These are phyloP conservation scores for Stylophora pistillata DNA, from an alignment of 64 coral and sea anemone genomes.

Conservation along the genomic window DNA sequence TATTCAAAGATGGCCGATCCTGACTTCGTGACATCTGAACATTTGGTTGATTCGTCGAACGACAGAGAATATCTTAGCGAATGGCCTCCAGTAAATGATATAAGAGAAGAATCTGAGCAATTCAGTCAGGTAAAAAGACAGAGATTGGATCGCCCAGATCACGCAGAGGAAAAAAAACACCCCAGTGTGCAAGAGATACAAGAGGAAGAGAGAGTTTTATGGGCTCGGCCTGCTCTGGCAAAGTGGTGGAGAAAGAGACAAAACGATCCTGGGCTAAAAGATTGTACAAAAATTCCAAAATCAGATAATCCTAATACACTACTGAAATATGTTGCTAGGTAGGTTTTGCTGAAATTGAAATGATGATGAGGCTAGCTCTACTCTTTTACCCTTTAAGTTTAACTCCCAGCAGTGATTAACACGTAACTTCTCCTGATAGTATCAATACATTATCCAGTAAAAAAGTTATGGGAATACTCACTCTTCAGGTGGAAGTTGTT, in stretches of 20 bases:
- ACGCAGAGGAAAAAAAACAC: background rate
- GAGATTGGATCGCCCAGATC: constrained; percentile 1
- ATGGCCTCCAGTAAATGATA: constrained; percentile 18
- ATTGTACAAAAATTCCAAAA: constrained; percentile 4
- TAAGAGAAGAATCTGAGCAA: background rate
- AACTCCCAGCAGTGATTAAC: no score
- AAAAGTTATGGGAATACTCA: no score
- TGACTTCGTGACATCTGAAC: background rate
- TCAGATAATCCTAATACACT: constrained; percentile 58
- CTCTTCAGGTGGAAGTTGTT: background rate
- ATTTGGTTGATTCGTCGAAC: background rate
- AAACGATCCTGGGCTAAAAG: background rate
- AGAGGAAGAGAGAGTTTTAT: background rate
- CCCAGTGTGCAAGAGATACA: no score
- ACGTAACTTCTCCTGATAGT: no score
- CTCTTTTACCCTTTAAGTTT: no score
- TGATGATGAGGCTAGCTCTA: no score
- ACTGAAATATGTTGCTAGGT: constrained; percentile 40
- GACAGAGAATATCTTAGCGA: constrained; percentile 28
- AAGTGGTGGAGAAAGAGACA: constrained; percentile 55
- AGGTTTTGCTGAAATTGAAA: background rate
- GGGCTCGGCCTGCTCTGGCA: constrained; percentile 53
- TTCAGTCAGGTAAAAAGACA: background rate
- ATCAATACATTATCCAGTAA: no score
- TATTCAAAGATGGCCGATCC: constrained; percentile 8